These are phyloP conservation scores for Pseudoips prasinana DNA, from an alignment of 2,888 invertebrate species.

Conservation along the genomic window DNA sequence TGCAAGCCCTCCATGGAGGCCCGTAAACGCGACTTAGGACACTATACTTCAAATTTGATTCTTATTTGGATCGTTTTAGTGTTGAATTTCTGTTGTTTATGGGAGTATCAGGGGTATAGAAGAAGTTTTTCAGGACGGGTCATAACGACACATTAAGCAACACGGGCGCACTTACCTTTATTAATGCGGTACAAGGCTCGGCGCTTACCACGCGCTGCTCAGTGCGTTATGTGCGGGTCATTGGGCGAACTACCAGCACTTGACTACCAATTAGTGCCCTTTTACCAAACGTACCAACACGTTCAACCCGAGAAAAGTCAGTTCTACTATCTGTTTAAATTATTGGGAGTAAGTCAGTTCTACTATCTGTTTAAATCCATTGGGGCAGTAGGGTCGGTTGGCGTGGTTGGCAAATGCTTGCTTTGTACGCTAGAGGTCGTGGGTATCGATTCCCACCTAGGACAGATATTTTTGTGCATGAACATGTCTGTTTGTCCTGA, in stretches of 20 bases:
- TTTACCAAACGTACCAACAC: slow-evolving; percentile 23
- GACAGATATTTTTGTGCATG: no score
- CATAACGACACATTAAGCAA: slow-evolving; percentile 76
- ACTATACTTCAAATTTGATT: slow-evolving; percentile 31
- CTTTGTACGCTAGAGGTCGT: no score
- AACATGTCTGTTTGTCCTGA: no score
- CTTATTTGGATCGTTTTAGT: slow-evolving; percentile 30
- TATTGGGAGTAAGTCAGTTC: no score
- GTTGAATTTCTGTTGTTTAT: slow-evolving; percentile 35
- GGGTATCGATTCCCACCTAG: no score
- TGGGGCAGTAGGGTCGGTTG: neutral
- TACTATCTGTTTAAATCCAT: no score
- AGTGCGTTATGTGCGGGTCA: slow-evolving; percentile 52
- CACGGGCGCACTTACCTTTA: slow-evolving; percentile 74
- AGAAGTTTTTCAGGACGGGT: slow-evolving; percentile 73
- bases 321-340: no score
- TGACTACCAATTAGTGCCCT: slow-evolving; percentile 49
- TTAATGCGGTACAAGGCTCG: slow-evolving; percentile 73
- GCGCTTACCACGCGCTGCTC: slow-evolving; percentile 50
- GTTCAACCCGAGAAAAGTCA: slow-evolving; percentile 26
- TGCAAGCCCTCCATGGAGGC: slow-evolving; percentile 56
- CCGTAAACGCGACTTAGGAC: slow-evolving; percentile 53
- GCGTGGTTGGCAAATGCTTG: no score
- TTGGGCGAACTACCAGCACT: slow-evolving; percentile 41
- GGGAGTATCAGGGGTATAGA: slow-evolving; percentile 45